Conservation (phyloP, 2,888 invertebrate genomes). For the Andrena hattorfiana region DNA sequence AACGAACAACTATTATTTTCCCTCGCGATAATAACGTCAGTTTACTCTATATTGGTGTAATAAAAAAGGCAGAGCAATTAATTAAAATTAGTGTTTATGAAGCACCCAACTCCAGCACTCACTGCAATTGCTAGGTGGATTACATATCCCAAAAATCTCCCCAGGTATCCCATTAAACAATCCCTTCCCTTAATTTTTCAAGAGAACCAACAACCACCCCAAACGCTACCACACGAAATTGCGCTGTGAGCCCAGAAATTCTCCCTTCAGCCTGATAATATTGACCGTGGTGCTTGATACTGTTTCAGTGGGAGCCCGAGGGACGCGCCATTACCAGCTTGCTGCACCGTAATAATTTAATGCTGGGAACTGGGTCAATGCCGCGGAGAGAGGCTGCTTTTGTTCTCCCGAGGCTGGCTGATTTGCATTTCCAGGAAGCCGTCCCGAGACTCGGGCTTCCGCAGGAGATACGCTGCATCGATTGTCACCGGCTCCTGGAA, state of each 20-base stretch:
- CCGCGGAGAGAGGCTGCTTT: slow-evolving; percentile 69
- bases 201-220: too few species aligned
- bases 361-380: slow-evolving; percentile 71
- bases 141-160: too few species aligned
- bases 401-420: slow-evolving; percentile 41
- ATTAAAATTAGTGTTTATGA: too few species aligned
- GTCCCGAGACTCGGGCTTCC: neutral
- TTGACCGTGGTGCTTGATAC: slow-evolving; percentile 55
- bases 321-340: slow-evolving; percentile 65
- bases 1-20: too few species aligned
- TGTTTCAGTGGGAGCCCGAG: slow-evolving; percentile 63
- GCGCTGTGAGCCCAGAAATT: neutral
- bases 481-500: neutral
- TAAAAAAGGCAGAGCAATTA: too few species aligned
- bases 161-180: too few species aligned
- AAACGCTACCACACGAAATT: neutral
- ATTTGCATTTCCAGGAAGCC: slow-evolving; percentile 67
- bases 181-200: too few species aligned
- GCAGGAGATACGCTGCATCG: neutral
- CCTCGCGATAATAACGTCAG: too few species aligned
- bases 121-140: too few species aligned
- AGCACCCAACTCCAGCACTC: too few species aligned
- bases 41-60: too few species aligned
- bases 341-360: slow-evolving; percentile 73
- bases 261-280: slow-evolving; percentile 34